Evolutionary conservation across 1,140 invertebrate genomes (phyloP), one percentile per base, ranked within the genome.

Genomic region (Monomorium pharaonis): DNA sequence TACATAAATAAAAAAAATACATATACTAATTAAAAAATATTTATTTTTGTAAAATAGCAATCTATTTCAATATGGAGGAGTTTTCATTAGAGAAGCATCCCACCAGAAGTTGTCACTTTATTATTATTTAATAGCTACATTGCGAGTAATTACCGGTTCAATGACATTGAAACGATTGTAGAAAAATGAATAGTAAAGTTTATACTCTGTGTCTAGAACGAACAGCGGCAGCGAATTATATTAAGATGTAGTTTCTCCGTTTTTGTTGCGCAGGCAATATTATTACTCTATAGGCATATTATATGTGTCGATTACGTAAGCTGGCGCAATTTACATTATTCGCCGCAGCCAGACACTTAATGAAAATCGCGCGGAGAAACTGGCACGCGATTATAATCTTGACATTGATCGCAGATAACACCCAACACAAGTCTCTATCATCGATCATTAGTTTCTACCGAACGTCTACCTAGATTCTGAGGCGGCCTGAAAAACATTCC

Each of bases 381-480:
- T 60, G 33, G 67, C 44, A 24, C 44, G 37, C 49, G 88, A 90
- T 90, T 83, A 77, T 63, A 56, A 90, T 90, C 89, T 90, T 88
- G 89, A 90, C 89, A 90, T 86, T 88, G 88, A 90, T 90, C 88
- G 51, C n/a, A 89, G 89, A 90, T 90, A 90, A 88, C 72, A 33
- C 47, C 27, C 85, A 54, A 60, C 81, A 24, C 75, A 56, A 54
- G 60, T 88, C 88, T 75, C 89, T 80, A 88, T 90, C 88, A 90
- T 90, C 88, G 86, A 90, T 90, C 89, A 90, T 90, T 89, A 90
- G 69, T 80, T 80, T 89, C 75, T 56, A 12, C 74, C 51, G 86
- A 60, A 90, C 69, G 88, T 89, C 85, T 60, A 80, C 77, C 72
- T 89, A 85, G 85, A 87, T 86, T 62, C 77, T 74, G 69, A 54